Conservation (phyloP, 2,113 vertebrate species). For the Prionailurus bengalensis region DNA sequence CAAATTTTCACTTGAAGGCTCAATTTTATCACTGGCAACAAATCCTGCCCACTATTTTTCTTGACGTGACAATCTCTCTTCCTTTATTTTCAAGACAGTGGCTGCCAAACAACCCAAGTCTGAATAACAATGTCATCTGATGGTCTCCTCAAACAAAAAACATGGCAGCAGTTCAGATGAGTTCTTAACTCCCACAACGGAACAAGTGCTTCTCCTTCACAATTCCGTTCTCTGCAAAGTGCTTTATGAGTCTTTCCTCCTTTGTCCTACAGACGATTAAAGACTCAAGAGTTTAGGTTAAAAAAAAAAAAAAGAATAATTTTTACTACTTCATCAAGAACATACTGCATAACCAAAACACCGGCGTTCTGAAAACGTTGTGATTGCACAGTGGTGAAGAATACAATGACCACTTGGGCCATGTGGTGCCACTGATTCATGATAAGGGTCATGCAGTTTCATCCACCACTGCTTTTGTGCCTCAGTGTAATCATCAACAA, state of each 20-base stretch:
- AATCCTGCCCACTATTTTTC: neutral
- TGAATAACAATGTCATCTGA: neutral
- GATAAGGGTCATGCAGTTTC: neutral
- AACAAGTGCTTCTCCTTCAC: neutral
- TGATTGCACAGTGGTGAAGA: neutral
- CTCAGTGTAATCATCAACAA: neutral
- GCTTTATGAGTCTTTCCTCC: neutral
- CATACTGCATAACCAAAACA: neutral
- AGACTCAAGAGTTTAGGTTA: neutral
- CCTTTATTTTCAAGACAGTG: neutral
- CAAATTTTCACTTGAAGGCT: neutral
- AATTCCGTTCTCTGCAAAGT: neutral
- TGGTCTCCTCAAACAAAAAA: neutral
- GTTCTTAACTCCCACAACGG: neutral
- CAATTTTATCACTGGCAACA: neutral
- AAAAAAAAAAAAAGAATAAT: neutral
- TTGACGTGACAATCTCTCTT: neutral
- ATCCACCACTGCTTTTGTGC: neutral
- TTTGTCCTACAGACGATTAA: neutral
- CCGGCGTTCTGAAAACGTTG: neutral
- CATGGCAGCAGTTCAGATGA: neutral
- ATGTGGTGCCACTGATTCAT: neutral
- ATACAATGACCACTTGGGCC: fast-evolving
- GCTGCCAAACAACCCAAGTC: neutral
- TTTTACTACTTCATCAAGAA: neutral